Percentiles rank a stretch among this genome's conserved stretches.
Evolutionary conservation across 2,113 vertebrate species (phyloP).

Genomic region (Henicopernis longicauda): DNA sequence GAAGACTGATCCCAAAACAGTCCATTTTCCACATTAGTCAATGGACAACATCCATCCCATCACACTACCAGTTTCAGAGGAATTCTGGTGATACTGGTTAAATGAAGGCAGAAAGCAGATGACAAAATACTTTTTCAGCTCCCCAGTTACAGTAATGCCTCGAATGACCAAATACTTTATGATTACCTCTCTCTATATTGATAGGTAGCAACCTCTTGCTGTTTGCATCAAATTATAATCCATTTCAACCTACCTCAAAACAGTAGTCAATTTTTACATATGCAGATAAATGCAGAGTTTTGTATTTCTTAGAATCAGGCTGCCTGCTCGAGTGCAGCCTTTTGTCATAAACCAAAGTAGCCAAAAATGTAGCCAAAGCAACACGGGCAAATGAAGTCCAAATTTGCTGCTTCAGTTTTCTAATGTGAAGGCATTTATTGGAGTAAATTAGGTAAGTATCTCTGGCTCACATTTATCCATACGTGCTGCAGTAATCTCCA

Average conservation of each 20-base stretch:
- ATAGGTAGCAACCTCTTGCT: background rate
- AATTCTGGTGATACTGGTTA: background rate
- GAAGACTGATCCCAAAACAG: background rate
- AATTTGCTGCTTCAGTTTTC: background rate
- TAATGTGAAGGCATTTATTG: background rate
- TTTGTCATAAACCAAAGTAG: background rate
- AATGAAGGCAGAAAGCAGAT: background rate
- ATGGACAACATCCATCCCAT: background rate
- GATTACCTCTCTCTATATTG: background rate
- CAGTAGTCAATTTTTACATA: background rate
- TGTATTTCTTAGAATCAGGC: background rate
- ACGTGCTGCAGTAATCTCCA: background rate
- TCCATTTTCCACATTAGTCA: background rate
- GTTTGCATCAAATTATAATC: background rate
- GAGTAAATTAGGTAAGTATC: background rate
- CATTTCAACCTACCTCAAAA: background rate
- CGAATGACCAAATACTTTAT: background rate
- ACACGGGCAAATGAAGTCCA: background rate
- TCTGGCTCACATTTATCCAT: background rate
- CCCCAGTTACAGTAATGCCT: background rate
- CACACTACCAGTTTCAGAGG: background rate
- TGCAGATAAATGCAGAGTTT: background rate
- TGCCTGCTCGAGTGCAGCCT: background rate
- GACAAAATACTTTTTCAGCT: background rate
- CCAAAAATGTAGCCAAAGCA: background rate